A percentile compares a stretch with the other conserved stretches of the same genome.
phyloP scores from a whole-genome alignment of 2,797 vertebrate species.

The Catostomus latipinnis region DNA sequence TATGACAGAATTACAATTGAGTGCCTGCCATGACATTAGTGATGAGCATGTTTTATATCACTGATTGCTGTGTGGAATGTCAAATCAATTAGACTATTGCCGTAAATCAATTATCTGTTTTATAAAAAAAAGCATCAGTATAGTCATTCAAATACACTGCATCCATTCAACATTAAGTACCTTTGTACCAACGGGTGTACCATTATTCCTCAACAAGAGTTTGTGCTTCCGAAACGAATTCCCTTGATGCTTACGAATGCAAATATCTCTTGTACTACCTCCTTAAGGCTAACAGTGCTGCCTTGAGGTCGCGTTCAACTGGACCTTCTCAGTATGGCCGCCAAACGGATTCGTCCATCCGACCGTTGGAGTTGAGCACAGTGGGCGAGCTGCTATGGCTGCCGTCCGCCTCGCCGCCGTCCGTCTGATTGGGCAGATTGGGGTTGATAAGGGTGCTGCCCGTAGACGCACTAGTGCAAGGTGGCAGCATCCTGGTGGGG shows the following conservation, averaged over 20 bases:
- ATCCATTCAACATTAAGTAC: slow-evolving; percentile 15
- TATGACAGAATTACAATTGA: not conserved
- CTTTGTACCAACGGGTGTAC: slow-evolving; percentile 10
- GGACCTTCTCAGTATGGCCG: slow-evolving; percentile 77
- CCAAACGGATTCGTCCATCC: slow-evolving; percentile 92
- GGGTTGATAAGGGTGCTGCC: slow-evolving; percentile 88
- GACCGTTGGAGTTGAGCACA: slow-evolving; percentile 88
- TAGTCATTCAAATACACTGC: slow-evolving; percentile 48
- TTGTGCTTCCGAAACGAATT: slow-evolving; percentile 60
- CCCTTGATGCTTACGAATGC: slow-evolving; percentile 43
- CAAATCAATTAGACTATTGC: slow-evolving; percentile 53
- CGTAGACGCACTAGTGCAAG: slow-evolving; percentile 87
- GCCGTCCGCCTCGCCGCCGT: slow-evolving; percentile 86
- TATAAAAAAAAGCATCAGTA: slow-evolving; percentile 26
- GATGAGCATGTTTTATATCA: slow-evolving; percentile 39
- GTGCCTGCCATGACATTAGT: slow-evolving; percentile 46
- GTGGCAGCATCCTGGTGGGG: slow-evolving; percentile 88
- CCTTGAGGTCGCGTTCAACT: slow-evolving; percentile 16
- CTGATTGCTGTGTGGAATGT: slow-evolving; percentile 58
- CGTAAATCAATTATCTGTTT: slow-evolving; percentile 31
- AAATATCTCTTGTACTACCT: slow-evolving; percentile 39
- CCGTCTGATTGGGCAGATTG: slow-evolving; percentile 87
- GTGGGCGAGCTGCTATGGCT: slow-evolving; percentile 92
- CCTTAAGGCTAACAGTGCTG: slow-evolving; percentile 52
- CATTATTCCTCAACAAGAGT: slow-evolving; percentile 38